A percentile compares a stretch with the other conserved stretches of the same genome.
phyloP scores from a whole-genome alignment of 2,888 invertebrate genomes.

The Chrysotoxum bicinctum region DNA sequence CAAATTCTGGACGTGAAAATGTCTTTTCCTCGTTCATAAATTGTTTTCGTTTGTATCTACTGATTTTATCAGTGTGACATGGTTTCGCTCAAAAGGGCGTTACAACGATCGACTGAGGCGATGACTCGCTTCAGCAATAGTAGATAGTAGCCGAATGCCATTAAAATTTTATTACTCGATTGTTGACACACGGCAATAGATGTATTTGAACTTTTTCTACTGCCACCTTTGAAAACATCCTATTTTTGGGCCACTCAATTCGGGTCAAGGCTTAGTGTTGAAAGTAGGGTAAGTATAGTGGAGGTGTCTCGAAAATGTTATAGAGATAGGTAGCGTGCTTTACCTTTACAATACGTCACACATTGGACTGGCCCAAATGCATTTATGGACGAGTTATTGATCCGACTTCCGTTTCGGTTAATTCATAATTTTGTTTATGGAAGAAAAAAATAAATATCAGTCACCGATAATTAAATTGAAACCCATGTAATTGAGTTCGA shows the following conservation, averaged over 20 bases:
- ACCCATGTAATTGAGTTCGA: conserved; percentile 31
- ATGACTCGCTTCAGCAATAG: conserved; percentile 52
- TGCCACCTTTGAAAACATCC: conserved; percentile 61
- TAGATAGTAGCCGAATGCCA: conserved; percentile 28
- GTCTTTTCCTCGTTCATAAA: conserved; percentile 54
- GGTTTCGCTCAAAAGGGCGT: not conserved
- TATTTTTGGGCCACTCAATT: conserved; percentile 55
- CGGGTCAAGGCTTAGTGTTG: conserved; percentile 62
- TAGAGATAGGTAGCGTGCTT: not conserved
- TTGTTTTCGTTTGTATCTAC: conserved; percentile 31
- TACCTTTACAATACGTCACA: conserved; percentile 15
- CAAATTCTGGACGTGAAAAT: conserved; percentile 66
- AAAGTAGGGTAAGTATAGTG: conserved; percentile 46
- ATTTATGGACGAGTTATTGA: conserved; percentile 49
- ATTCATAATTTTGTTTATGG: conserved; percentile 10
- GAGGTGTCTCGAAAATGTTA: conserved; percentile 16
- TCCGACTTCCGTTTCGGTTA: conserved; percentile 59
- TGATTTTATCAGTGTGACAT: conserved; percentile 51
- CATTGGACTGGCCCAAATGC: conserved; percentile 17
- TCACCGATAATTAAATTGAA: conserved; percentile 54
- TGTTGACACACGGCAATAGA: conserved; percentile 29
- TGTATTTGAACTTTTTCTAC: conserved; percentile 35
- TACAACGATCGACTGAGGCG: not conserved
- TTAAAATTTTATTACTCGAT: conserved; percentile 40
- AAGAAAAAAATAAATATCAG: not conserved